A percentile compares a stretch with the other conserved stretches of the same genome.
These are phyloP conservation scores for Caenorhabditis wallacei DNA, from an alignment of 2,888 invertebrate species.

Conservation along the genomic window DNA sequence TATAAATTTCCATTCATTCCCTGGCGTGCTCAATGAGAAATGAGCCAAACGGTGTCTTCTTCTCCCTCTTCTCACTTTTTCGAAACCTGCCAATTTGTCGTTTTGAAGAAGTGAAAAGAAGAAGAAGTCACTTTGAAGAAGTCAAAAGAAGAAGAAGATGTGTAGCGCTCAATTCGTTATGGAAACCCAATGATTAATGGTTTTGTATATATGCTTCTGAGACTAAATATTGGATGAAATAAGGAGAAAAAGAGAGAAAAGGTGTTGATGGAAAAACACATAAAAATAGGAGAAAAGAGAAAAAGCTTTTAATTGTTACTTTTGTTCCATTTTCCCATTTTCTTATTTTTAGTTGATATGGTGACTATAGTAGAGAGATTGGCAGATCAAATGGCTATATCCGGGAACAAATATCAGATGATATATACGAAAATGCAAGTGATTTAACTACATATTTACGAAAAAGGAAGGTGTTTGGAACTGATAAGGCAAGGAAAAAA, in stretches of 20 bases:
- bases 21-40: conserved; percentile 41
- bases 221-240: no score
- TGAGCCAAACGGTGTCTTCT: conserved; percentile 25
- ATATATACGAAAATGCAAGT: no score
- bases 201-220: conserved; percentile 4
- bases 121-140: conserved; percentile 2
- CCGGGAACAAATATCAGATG: no score
- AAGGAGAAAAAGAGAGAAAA: neutral
- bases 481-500: no score
- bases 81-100: conserved; percentile 42
- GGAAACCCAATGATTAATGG: conserved; percentile 55
- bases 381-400: neutral
- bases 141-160: neutral
- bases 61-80: conserved; percentile 4
- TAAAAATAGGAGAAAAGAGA: conserved; percentile 11
- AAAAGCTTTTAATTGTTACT: conserved; percentile 13
- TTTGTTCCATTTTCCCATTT: neutral
- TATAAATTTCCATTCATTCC: neutral
- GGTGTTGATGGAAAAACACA: conserved; percentile 11
- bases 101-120: conserved; percentile 19
- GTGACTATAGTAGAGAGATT: neutral
- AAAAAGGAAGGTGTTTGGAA: no score
- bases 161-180: conserved; percentile 34
- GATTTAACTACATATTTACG: no score
- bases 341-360: conserved; percentile 4